Evolutionary conservation across 2,888 invertebrate genomes (phyloP), one percentile per base, ranked within the genome.

Genomic region (Phasia obesa): DNA sequence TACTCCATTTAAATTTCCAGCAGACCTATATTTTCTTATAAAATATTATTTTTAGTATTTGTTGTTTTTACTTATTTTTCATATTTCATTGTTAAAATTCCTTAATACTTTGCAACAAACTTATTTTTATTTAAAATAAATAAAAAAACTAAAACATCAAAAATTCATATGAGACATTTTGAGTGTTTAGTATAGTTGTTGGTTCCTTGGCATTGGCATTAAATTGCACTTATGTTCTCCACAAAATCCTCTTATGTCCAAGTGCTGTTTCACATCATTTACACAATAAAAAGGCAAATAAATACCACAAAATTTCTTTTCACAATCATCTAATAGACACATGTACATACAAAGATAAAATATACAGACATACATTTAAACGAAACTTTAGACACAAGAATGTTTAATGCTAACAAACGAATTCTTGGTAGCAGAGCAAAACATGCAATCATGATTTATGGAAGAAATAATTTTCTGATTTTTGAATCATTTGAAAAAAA

Each of bases 201-300:
- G 75, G 65, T 75, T 75, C 81, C 75, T 75, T 70, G 64, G 51
- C 75, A 81, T 70, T 81, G 81, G 70, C 75, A 81, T 70, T 75
- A 81, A 81, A 81, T 75, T 75, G 59, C 49, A 65, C 75, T 81
- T 51, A 65, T 65, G 75, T 81, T 64, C 64, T 70, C 31, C 27
- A 23, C 25, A 47, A 70, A 81, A 81, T 75, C 65, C 75, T 75
- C 65, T 75, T 81, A 75, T 81, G 69, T 70, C 70, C 75, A 70
- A 75, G 51, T 75, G 57, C 44, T 81, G 70, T 57, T 75, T 7
- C 65, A 67, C 31, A 75, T 57, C 31, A 70, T 49, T 31, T 64
- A 55, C n/a, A 42, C 57, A 49, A 55, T 59, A 27, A 64, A 75
- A 62, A 49, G 6, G 25, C 53, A 55, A 67, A 19, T 31, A 47